Conservation (phyloP, 2,113 vertebrate genomes). For the Rissa tridactyla region DNA sequence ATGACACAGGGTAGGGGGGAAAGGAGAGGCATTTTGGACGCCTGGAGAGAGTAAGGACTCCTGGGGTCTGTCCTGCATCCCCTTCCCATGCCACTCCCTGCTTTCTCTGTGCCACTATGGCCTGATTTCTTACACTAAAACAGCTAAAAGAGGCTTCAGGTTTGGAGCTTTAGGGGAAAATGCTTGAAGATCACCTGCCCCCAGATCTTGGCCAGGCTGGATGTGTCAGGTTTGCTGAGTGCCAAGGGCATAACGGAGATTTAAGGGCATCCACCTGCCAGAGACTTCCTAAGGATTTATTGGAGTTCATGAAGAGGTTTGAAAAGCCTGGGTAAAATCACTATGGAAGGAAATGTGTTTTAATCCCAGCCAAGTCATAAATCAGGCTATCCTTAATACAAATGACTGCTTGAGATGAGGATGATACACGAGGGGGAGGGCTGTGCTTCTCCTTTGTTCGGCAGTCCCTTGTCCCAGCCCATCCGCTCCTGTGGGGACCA, state of each 20-base stretch:
- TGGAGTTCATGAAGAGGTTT: neutral
- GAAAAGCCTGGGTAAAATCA: neutral
- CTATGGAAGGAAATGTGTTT: neutral
- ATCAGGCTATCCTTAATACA: neutral
- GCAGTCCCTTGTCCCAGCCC: neutral
- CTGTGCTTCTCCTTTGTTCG: fast-evolving
- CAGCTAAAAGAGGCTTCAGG: neutral
- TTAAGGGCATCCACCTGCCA: neutral
- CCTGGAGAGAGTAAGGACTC: neutral
- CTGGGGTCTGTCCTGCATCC: neutral
- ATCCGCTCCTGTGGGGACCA: neutral
- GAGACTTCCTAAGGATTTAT: neutral
- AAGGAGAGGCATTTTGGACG: neutral
- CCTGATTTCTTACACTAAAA: neutral
- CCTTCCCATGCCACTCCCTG: neutral
- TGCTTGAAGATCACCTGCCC: neutral
- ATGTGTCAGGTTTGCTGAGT: neutral
- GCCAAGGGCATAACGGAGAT: neutral
- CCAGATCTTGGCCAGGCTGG: neutral
- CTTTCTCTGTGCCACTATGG: neutral
- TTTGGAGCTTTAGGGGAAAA: neutral
- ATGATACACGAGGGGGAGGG: neutral
- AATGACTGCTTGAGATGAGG: neutral
- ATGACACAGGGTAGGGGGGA: neutral
- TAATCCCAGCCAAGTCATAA: neutral